Evolutionary conservation across 2,797 vertebrate species (phyloP), one percentile per base, ranked within the genome.

Genomic region (Rhinogobio ventralis): DNA sequence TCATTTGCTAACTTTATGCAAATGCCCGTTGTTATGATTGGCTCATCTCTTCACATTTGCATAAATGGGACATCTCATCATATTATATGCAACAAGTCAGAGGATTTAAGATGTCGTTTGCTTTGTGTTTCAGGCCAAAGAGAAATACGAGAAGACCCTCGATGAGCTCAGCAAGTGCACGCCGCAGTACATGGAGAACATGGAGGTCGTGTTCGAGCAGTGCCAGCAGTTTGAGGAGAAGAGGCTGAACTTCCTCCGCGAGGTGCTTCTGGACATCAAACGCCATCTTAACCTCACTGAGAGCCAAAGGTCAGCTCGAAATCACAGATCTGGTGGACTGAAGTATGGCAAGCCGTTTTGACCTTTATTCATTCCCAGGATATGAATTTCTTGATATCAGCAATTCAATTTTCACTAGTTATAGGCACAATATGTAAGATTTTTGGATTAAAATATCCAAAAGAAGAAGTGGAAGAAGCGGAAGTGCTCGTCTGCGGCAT

Each of bases 151-250:
- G 93, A 99, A 98, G 92, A 94, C 96, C 62, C 91, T 99, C 92
- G 98, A 99, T 0, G 98, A 99, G 87, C 94, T 99, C 91, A 95
- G 92, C 84, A 97, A 96, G 85, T 96, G 95, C 89, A 98, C 96
- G 0, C 97, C 98, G 0, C 96, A 96, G 92, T 99, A 99, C 93
- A 97, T 96, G 82, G 98, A 99, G 87, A 96, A 95, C 94, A 99
- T 99, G 98, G 98, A 98, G 93, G 94, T 94, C 90, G 96, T 99
- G 91, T 99, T 99, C 0, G 96, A 96, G 73, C 96, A 97, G 92
- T 97, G 97, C 91, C 98, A 99, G 96, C 96, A 99, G 91, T 97
- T 99, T 36, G 98, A 99, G 86, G 97, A 99, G 86, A 99, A 96
- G 93, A 96, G 98, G 85, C 93, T 99, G 91, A 94, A 93, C 91